phyloP scores from a whole-genome alignment of 2,888 invertebrate genomes.

The Lepidocyrtinus sp. region DNA sequence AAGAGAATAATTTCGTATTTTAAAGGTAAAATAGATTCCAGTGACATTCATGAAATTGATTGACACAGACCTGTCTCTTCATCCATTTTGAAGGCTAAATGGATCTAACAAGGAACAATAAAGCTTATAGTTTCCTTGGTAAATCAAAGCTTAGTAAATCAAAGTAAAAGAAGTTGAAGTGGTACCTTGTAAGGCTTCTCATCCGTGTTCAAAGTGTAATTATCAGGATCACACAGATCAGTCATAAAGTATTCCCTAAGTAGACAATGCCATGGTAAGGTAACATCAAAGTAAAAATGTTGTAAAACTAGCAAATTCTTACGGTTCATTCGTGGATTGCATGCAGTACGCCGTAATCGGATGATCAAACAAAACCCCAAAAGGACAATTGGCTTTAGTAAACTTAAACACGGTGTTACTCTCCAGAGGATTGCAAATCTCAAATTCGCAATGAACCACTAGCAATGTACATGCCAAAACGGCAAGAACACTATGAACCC shows the following conservation, averaged over 20 bases:
- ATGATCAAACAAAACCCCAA: conserved; percentile 58
- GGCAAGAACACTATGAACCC: too few relatives aligned
- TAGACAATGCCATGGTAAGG: neutral
- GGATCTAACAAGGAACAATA: conserved; percentile 34
- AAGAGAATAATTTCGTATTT: neutral
- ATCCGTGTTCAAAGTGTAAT: neutral
- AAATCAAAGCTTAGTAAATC: neutral
- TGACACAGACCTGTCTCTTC: conserved; percentile 24
- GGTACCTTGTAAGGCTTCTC: conserved; percentile 42
- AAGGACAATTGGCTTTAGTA: conserved; percentile 54
- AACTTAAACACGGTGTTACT: too few relatives aligned
- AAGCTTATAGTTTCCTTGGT: neutral
- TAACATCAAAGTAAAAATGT: neutral
- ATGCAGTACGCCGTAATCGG: conserved; percentile 43
- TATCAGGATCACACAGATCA: conserved; percentile 20
- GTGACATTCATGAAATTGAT: neutral
- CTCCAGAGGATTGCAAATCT: too few relatives aligned
- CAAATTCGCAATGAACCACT: too few relatives aligned
- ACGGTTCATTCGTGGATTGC: conserved; percentile 39
- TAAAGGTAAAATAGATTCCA: too few relatives aligned
- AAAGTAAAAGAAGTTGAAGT: neutral
- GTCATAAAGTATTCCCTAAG: conserved; percentile 27
- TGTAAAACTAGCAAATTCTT: conserved; percentile 23
- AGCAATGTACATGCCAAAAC: too few relatives aligned
- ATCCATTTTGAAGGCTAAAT: conserved; percentile 41